Percentiles rank a stretch among this genome's conserved stretches.
Conservation (phyloP, 2,888 invertebrate genomes). For the Xylocampa areola region DNA sequence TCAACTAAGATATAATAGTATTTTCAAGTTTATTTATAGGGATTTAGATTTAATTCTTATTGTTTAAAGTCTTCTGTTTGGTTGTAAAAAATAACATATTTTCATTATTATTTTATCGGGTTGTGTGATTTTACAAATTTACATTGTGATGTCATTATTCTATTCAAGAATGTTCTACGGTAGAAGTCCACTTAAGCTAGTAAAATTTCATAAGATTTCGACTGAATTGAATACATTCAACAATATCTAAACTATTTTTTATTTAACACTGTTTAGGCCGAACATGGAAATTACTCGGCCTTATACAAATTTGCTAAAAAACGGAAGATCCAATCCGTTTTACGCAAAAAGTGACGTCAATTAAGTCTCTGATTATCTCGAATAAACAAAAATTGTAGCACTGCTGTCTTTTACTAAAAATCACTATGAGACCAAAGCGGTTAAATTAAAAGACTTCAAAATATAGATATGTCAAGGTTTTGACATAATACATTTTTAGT, state of each 20-base stretch:
- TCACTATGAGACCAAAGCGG: too few relatives aligned
- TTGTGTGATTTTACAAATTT: neutral
- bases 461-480: too few relatives aligned
- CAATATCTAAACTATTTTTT: constrained; percentile 7
- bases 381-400: too few relatives aligned
- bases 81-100: constrained; percentile 55
- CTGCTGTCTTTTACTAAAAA: too few relatives aligned
- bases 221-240: constrained; percentile 1
- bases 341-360: too few relatives aligned
- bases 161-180: constrained; percentile 4
- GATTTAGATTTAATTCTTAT: constrained; percentile 52
- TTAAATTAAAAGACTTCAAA: too few relatives aligned
- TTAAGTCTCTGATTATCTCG: too few relatives aligned
- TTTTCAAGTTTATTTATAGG: constrained; percentile 27
- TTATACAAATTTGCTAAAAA: neutral
- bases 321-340: neutral
- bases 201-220: constrained; percentile 29
- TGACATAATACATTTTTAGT: too few relatives aligned
- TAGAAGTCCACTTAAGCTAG: constrained; percentile 30
- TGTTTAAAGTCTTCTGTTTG: constrained; percentile 49
- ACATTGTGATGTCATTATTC: constrained; percentile 8
- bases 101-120: neutral
- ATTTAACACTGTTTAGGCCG: neutral
- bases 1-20: constrained; percentile 48
- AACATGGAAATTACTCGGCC: constrained; percentile 3